Percentiles rank a stretch among this genome's conserved stretches.
Evolutionary conservation across 2,113 vertebrate genomes (phyloP).

Genomic region (Chrysochloris asiatica): DNA sequence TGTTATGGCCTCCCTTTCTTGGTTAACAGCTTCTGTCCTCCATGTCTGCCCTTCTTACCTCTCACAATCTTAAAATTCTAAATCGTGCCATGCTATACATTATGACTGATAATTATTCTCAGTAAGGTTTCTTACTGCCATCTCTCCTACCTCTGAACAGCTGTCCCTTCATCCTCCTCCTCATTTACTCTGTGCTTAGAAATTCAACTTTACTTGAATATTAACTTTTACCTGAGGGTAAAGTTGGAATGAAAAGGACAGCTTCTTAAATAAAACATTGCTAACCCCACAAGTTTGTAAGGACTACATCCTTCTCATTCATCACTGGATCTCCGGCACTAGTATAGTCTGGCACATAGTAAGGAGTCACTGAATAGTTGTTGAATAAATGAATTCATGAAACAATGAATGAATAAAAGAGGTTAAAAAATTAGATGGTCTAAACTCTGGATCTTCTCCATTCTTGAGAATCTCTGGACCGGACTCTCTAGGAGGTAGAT

Average conservation of each 20-base stretch:
- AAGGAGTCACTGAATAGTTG: neutral
- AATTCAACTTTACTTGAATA: neutral
- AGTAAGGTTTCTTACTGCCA: neutral
- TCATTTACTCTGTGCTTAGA: neutral
- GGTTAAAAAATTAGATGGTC: neutral
- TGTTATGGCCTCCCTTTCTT: neutral
- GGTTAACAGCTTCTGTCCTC: neutral
- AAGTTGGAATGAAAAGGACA: neutral
- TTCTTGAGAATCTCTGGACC: neutral
- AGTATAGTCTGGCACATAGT: neutral
- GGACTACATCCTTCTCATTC: neutral
- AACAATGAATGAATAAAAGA: conserved; percentile 12
- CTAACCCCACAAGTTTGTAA: neutral
- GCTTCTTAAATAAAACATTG: neutral
- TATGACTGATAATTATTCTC: neutral
- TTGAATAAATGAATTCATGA: neutral
- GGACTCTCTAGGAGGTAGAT: neutral
- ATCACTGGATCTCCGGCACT: neutral
- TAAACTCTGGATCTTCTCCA: neutral
- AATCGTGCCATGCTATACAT: neutral
- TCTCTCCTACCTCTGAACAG: neutral
- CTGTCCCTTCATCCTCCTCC: neutral
- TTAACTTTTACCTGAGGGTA: neutral
- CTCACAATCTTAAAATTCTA: neutral
- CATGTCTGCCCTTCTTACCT: neutral